Evolutionary conservation across 2,113 vertebrate species (phyloP).

Genomic region (Dasyurus viverrinus): DNA sequence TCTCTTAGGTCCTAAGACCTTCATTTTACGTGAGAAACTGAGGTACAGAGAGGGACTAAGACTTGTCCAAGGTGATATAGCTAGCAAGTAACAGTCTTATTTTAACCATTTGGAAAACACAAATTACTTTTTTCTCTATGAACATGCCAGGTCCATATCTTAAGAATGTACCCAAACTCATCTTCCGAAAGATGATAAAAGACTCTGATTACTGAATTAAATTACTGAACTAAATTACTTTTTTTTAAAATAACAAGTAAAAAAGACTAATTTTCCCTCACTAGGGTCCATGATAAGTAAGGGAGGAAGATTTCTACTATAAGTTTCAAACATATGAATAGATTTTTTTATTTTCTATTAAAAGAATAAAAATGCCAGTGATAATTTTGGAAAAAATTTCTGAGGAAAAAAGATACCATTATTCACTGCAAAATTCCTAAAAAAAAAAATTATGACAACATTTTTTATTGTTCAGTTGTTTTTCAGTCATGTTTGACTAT

Average conservation of each 20-base stretch:
- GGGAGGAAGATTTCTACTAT: slow-evolving; percentile 29
- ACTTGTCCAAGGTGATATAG: neutral
- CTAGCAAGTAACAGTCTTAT: neutral
- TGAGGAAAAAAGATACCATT: slow-evolving; percentile 46
- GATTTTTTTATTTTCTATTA: slow-evolving; percentile 25
- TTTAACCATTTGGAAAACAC: neutral
- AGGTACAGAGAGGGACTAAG: slow-evolving; percentile 6
- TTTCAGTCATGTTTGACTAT: too few species aligned
- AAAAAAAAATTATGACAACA: too few species aligned
- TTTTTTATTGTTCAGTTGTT: too few species aligned
- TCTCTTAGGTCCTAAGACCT: neutral
- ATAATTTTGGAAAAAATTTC: slow-evolving; percentile 36
- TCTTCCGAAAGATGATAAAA: neutral
- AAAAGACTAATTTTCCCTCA: slow-evolving; percentile 30
- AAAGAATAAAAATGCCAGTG: slow-evolving; percentile 18
- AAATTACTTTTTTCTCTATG: neutral
- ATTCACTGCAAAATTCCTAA: slow-evolving; percentile 22
- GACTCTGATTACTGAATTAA: neutral
- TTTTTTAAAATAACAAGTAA: neutral
- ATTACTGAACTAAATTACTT: neutral
- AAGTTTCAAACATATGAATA: neutral
- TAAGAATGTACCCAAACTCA: neutral
- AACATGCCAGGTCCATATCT: slow-evolving; percentile 27
- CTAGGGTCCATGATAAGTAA: slow-evolving; percentile 10
- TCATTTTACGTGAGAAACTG: neutral